Evolutionary conservation across 1,140 invertebrate genomes (phyloP).

Genomic region (Habropoda laboriosa): DNA sequence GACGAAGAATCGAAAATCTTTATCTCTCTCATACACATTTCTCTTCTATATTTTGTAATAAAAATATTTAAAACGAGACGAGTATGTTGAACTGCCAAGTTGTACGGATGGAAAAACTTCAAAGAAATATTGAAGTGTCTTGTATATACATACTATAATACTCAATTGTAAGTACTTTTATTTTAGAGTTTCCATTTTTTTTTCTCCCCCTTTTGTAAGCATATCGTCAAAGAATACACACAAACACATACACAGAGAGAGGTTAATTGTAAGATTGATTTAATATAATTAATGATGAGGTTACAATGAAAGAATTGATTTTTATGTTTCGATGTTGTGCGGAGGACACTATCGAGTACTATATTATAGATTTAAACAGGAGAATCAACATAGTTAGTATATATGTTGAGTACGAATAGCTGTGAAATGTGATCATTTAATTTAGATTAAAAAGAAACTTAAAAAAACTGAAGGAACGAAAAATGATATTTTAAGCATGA

Average conservation of each 20-base stretch:
- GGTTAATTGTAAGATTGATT: slow-evolving; percentile 2
- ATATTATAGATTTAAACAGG: slow-evolving; percentile 3
- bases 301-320: slow-evolving; percentile 10
- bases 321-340: not conserved
- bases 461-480: not conserved
- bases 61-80: slow-evolving; percentile 3
- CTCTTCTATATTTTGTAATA: slow-evolving; percentile 25
- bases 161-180: slow-evolving; percentile 31
- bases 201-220: not conserved
- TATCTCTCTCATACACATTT: not conserved
- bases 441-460: slow-evolving; percentile 10
- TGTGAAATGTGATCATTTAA: slow-evolving; percentile 19
- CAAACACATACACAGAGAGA: no score
- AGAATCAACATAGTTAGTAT: not conserved
- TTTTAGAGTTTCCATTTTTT: slow-evolving; percentile 24
- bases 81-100: not conserved
- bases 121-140: not conserved
- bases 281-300: not conserved
- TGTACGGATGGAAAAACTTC: not conserved
- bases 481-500: not conserved
- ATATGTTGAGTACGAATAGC: no score
- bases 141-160: slow-evolving; percentile 29
- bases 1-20: not conserved
- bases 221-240: no score
- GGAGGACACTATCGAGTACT: slow-evolving; percentile 19